These are phyloP conservation scores for Tipula lateralis DNA, from an alignment of 2,888 invertebrate species.

Conservation along the genomic window DNA sequence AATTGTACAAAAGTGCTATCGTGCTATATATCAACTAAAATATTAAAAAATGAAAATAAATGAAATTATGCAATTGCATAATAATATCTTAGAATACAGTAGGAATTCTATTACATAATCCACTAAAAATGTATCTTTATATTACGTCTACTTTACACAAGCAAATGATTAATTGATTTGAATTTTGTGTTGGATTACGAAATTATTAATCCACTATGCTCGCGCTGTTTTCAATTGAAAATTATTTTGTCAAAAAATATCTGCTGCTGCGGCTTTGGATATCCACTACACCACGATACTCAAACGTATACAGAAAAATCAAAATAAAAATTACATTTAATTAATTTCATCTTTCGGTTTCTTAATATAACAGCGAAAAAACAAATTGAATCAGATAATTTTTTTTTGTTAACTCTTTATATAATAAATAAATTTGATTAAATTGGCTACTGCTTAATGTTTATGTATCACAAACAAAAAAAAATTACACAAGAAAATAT, in stretches of 20 bases:
- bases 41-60: not conserved
- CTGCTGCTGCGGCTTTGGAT: not conserved
- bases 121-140: not conserved
- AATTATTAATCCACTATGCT: not conserved
- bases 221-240: not conserved
- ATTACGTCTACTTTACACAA: not conserved
- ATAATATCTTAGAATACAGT: not conserved
- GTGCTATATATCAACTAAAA: not conserved
- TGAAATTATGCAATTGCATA: not conserved
- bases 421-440: slow-evolving; percentile 24
- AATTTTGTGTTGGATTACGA: not conserved
- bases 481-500: slow-evolving; percentile 14
- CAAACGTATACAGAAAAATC: not conserved
- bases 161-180: not conserved
- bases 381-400: slow-evolving; percentile 7
- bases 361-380: not conserved
- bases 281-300: not conserved
- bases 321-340: not conserved
- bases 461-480: not conserved
- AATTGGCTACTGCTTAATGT: slow-evolving; percentile 19
- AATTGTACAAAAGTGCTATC: not conserved
- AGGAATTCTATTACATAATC: not conserved
- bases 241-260: not conserved
- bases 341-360: not conserved
- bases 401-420: not conserved